phyloP scores from a whole-genome alignment of 2,888 invertebrate genomes.

The Lasioglossum marginatum region DNA sequence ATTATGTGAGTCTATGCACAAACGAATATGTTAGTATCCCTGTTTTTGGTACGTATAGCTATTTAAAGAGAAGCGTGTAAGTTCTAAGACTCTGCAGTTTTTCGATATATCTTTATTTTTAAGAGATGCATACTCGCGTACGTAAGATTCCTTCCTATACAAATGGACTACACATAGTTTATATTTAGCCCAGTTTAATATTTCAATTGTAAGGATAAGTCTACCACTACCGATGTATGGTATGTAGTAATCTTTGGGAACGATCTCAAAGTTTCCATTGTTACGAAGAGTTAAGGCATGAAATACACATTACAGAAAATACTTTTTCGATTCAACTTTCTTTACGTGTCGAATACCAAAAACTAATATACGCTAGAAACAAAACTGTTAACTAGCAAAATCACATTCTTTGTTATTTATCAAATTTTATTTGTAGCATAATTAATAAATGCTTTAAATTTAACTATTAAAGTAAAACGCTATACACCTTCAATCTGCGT shows the following conservation, averaged over 20 bases:
- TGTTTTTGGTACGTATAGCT: constrained; percentile 24
- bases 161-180: constrained; percentile 16
- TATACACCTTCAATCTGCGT: background rate
- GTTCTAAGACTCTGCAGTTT: constrained; percentile 9
- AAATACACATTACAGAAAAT: constrained; percentile 21
- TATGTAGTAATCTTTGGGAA: constrained; percentile 20
- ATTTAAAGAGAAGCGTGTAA: constrained; percentile 5
- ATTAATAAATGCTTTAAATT: constrained; percentile 57
- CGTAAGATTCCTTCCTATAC: constrained; percentile 39
- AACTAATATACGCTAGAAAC: constrained; percentile 29
- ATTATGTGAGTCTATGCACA: constrained; percentile 53
- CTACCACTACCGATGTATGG: background rate
- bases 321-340: constrained; percentile 29
- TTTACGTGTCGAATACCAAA: constrained; percentile 33
- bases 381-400: constrained; percentile 43
- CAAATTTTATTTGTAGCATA: constrained; percentile 56
- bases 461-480: constrained; percentile 34
- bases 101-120: constrained; percentile 22
- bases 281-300: constrained; percentile 11
- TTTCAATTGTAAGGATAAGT: constrained; percentile 40
- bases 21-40: constrained; percentile 44
- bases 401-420: constrained; percentile 46
- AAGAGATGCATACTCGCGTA: constrained; percentile 50
- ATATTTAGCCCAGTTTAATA: constrained; percentile 29
- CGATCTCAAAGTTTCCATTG: constrained; percentile 12